phyloP scores from a whole-genome alignment of 2,888 invertebrate genomes.

The Beris morrisii region DNA sequence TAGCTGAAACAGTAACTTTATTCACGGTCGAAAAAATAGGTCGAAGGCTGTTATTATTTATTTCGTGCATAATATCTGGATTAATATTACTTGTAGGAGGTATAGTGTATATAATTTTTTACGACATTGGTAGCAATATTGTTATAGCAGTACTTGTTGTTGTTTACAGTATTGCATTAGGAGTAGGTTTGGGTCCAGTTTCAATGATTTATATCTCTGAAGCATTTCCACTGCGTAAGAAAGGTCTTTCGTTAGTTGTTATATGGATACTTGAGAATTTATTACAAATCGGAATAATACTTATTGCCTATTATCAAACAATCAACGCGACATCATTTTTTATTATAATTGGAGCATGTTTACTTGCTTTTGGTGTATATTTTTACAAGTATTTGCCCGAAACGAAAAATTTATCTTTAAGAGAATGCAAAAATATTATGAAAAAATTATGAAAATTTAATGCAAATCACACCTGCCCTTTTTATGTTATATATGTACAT shows the following conservation, averaged over 20 bases:
- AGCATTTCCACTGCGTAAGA: constrained; percentile 1
- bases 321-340: no score
- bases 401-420: no score
- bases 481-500: no score
- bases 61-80: neutral
- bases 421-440: no score
- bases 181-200: neutral
- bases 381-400: no score
- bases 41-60: neutral
- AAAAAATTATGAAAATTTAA: no score
- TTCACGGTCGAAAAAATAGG: neutral
- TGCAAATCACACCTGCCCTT: no score
- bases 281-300: neutral
- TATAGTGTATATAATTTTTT: neutral
- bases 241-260: neutral
- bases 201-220: neutral
- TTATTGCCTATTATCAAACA: no score
- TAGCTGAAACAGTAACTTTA: neutral
- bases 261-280: neutral
- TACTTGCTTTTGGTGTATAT: no score
- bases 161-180: neutral
- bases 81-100: neutral
- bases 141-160: neutral
- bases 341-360: no score
- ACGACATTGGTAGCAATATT: no score